Conservation (phyloP, 2,888 invertebrate genomes). For the Tenodera sinensis region DNA sequence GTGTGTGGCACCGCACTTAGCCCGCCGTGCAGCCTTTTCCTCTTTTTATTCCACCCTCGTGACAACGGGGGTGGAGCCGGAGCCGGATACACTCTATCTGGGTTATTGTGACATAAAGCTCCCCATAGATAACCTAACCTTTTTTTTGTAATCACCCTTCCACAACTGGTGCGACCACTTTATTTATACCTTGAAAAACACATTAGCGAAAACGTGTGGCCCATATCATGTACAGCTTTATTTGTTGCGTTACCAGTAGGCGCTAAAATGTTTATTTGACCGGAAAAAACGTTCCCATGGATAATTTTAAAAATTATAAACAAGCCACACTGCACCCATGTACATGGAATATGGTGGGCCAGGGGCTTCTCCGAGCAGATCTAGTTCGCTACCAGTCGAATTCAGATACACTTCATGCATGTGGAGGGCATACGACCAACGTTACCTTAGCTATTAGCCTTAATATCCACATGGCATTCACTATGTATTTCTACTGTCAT, state of each 20-base stretch:
- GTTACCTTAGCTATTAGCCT: too few relatives aligned
- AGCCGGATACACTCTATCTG: neutral
- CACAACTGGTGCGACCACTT: neutral
- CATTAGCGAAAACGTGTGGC: neutral
- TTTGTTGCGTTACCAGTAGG: neutral
- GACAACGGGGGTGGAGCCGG: neutral
- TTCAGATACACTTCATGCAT: neutral
- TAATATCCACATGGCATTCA: too few relatives aligned
- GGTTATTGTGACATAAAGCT: neutral
- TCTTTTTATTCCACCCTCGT: neutral
- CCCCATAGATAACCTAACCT: neutral
- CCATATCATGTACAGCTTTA: neutral
- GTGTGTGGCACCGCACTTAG: slow-evolving; percentile 6
- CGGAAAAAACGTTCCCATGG: neutral
- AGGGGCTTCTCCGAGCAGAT: neutral
- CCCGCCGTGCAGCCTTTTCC: neutral
- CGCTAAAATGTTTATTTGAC: neutral
- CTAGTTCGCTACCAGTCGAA: neutral
- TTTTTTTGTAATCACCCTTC: neutral
- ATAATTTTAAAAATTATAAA: neutral
- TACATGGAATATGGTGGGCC: neutral
- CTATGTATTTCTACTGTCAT: too few relatives aligned
- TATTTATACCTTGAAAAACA: neutral
- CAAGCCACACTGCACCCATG: neutral
- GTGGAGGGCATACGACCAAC: too few relatives aligned